A percentile compares a stretch with the other conserved stretches of the same genome.
phyloP scores from a whole-genome alignment of 2,797 vertebrate species.

The Sebastes dallii region DNA sequence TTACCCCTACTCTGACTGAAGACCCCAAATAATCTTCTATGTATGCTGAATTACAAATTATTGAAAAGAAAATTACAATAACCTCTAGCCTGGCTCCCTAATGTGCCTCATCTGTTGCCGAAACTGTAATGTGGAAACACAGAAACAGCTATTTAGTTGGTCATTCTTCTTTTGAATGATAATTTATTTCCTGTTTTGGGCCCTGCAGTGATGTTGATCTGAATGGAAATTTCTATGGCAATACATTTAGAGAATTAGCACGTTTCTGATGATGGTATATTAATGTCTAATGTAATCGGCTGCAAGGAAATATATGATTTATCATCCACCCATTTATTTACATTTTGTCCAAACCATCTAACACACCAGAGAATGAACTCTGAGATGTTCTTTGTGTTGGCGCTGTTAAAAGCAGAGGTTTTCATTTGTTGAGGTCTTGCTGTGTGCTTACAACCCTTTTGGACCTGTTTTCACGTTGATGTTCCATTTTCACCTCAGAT shows the following conservation, averaged over 20 bases:
- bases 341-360: background rate
- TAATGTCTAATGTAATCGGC: background rate
- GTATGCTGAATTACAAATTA: background rate
- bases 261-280: background rate
- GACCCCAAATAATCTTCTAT: background rate
- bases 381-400: background rate
- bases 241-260: background rate
- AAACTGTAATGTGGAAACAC: background rate
- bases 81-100: background rate
- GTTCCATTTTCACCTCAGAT: background rate
- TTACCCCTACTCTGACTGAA: background rate
- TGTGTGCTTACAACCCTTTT: background rate
- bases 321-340: background rate
- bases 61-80: conserved; percentile 5
- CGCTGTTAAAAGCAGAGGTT: background rate
- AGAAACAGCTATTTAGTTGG: background rate
- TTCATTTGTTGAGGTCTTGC: background rate
- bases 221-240: background rate
- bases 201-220: background rate
- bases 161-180: background rate
- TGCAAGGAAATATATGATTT: background rate
- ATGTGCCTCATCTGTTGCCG: conserved; percentile 24
- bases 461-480: background rate
- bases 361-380: background rate
- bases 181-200: background rate